Base-by-base conservation (phyloP, 2,888 invertebrate species). In the Volucella bombylans region DNA sequence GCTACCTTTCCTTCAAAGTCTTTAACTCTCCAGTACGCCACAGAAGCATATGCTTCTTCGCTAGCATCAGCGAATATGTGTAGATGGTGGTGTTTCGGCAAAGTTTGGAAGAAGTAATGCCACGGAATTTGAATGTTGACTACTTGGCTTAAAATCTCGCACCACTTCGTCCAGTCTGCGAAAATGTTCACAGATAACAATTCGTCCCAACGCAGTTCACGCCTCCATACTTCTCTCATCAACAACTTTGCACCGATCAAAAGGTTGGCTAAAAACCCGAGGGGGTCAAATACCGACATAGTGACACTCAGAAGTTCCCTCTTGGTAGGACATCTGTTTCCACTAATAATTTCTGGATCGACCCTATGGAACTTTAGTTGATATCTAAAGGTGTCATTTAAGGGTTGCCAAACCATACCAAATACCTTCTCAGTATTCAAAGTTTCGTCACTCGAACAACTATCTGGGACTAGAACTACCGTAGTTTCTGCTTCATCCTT, bases 51-150 rank as follows among this genome's bases (percentile, higher is more conserved):
- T 11, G 87, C 87, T 11, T 69, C 12, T 41, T 50, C 47, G 14
- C 47, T 47, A n/a, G 69, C 69, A 38, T 55, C 69, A 6, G 59
- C 68, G 41, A 78, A 78, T 1, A 69, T 23, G 12, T 69, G 69
- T 10, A 69, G 18, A 14, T 69, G 23, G 23, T 2, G 23, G 2
- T 23, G 23, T 23, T 23, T n/a, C n/a, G n/a, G n/a, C n/a, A n/a
- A n/a, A n/a, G n/a, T n/a, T n/a, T n/a, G n/a, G n/a, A n/a, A n/a
- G n/a, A n/a, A n/a, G n/a, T n/a, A n/a, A n/a, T n/a, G n/a, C n/a
- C n/a, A n/a, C n/a, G n/a, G n/a, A n/a, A n/a, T n/a, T n/a, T n/a
- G n/a, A n/a, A n/a, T n/a, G n/a, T n/a, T n/a, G n/a, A n/a, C n/a
- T n/a, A n/a, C n/a, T n/a, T n/a, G n/a, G n/a, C n/a, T n/a, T 39